phyloP scores from a whole-genome alignment of 2,113 vertebrate species.

The Meles meles region DNA sequence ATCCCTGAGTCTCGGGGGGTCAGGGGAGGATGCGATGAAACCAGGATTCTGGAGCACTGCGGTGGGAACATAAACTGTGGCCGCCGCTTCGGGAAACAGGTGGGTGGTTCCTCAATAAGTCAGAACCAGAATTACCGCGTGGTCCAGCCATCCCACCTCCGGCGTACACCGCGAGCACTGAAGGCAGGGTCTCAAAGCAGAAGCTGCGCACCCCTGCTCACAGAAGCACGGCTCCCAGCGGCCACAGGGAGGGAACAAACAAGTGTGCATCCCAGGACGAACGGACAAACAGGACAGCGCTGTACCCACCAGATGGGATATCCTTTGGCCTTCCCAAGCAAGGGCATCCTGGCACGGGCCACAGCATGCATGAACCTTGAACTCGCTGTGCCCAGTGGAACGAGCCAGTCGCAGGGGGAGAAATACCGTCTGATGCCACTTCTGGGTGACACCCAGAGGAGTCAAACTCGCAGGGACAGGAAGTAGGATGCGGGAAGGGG shows the following conservation, averaged over 20 bases:
- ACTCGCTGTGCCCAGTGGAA: accelerated
- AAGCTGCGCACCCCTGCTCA: accelerated
- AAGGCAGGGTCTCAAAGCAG: accelerated
- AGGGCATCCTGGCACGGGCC: accelerated
- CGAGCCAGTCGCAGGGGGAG: not conserved
- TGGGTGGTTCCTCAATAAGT: too few relatives aligned
- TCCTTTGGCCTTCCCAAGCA: not conserved
- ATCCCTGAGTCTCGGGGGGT: accelerated
- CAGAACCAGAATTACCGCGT: accelerated
- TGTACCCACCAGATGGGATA: accelerated
- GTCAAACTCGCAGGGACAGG: not conserved
- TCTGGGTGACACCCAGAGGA: accelerated
- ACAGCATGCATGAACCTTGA: accelerated
- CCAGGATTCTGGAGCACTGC: accelerated
- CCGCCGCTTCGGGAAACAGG: accelerated
- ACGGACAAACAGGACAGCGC: accelerated
- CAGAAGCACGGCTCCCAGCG: accelerated
- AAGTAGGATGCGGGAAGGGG: accelerated
- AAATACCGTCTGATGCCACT: accelerated
- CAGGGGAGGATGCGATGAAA: not conserved
- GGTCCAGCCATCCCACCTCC: not conserved
- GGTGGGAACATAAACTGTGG: accelerated
- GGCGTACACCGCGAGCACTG: not conserved
- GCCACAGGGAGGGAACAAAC: too few relatives aligned
- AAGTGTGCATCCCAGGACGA: accelerated